Evolutionary conservation across 1,140 invertebrate genomes (phyloP).

Genomic region (Listronotus bonariensis): DNA sequence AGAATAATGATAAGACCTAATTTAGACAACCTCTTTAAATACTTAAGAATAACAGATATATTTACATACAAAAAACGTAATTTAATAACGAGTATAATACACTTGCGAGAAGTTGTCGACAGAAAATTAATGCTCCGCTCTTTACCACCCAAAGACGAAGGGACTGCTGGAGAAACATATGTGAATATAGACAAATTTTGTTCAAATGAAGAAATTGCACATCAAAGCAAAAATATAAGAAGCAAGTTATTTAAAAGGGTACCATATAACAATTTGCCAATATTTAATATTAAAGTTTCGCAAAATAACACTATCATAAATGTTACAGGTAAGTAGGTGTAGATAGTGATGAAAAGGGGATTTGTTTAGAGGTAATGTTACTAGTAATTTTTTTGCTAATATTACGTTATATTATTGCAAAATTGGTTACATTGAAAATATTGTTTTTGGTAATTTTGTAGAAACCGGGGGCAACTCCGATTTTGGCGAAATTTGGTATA

Average conservation of each 20-base stretch:
- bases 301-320: constrained; percentile 86
- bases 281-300: constrained; percentile 78
- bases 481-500: too few relatives aligned
- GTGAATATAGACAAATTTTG: not conserved
- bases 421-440: too few relatives aligned
- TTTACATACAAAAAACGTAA: not conserved
- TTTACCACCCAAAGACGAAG: constrained; percentile 65
- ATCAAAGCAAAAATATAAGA: constrained; percentile 58
- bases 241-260: constrained; percentile 74
- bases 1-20: too few relatives aligned
- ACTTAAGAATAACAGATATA: not conserved
- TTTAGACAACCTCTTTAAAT: too few relatives aligned
- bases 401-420: too few relatives aligned
- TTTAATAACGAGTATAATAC: too few relatives aligned
- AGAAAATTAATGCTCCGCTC: constrained; percentile 60
- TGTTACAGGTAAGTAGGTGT: constrained; percentile 68
- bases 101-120: constrained; percentile 56
- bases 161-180: constrained; percentile 67
- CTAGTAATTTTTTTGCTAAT: not conserved
- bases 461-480: too few relatives aligned
- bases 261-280: constrained; percentile 76
- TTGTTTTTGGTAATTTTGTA: too few relatives aligned
- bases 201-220: too few relatives aligned
- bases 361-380: too few relatives aligned
- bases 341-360: too few relatives aligned